A percentile compares a stretch with the other conserved stretches of the same genome.
These are phyloP conservation scores for Isoperla grammatica DNA, from an alignment of 2,888 invertebrate species.

Conservation along the genomic window DNA sequence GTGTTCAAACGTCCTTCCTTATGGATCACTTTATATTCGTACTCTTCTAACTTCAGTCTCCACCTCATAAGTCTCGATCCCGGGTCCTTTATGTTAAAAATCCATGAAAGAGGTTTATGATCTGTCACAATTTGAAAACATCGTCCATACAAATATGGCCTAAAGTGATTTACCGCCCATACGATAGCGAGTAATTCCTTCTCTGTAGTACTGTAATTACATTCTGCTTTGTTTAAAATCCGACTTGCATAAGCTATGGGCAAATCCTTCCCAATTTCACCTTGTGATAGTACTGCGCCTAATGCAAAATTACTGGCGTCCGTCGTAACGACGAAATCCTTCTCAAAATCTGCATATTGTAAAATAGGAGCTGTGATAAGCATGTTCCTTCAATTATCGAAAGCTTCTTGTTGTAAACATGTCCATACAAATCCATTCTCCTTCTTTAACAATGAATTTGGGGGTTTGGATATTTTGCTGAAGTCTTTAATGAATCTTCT, in stretches of 20 bases:
- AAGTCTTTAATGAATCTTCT: conserved; percentile 22
- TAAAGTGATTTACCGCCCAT: conserved; percentile 34
- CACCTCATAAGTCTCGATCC: conserved; percentile 36
- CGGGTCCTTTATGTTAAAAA: conserved; percentile 34
- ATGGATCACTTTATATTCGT: conserved; percentile 35
- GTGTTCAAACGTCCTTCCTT: conserved; percentile 32
- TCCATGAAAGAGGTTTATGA: conserved; percentile 37
- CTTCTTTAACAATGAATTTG: conserved; percentile 8
- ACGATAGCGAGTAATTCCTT: conserved; percentile 36
- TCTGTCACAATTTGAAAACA: conserved; percentile 38
- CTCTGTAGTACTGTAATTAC: conserved; percentile 35
- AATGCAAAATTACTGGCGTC: conserved; percentile 35
- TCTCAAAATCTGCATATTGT: conserved; percentile 36
- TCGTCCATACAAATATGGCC: conserved; percentile 36
- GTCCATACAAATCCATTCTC: background rate
- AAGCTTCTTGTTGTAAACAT: background rate
- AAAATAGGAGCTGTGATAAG: conserved; percentile 29
- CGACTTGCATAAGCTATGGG: conserved; percentile 36
- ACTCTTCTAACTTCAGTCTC: conserved; percentile 36
- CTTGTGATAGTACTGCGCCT: conserved; percentile 34
- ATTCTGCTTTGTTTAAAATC: conserved; percentile 34
- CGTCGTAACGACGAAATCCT: conserved; percentile 35
- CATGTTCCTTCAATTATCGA: conserved; percentile 23
- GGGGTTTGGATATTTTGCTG: conserved; percentile 13
- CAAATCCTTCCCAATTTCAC: conserved; percentile 30